Conservation (phyloP, 2,797 vertebrate genomes). For the Danionella dracula region DNA sequence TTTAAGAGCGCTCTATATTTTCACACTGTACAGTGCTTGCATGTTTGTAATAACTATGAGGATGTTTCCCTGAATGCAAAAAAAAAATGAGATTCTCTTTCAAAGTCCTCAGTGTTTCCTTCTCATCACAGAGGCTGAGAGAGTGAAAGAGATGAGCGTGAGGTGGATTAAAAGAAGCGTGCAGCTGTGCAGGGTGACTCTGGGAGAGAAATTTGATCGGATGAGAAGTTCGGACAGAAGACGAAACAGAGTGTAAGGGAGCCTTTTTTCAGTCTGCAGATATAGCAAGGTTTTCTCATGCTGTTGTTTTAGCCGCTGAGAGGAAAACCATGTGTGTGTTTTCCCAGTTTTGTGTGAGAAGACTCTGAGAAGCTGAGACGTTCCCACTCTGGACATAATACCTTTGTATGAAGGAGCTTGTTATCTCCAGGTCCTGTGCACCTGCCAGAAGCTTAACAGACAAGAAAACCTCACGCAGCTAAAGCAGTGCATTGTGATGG, state of each 20-base stretch:
- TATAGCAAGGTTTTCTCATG: constrained; percentile 36
- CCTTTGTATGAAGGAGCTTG: neutral
- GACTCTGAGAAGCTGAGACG: constrained; percentile 14
- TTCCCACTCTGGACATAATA: constrained; percentile 2
- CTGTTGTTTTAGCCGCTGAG: constrained; percentile 42
- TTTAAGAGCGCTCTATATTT: too few relatives aligned
- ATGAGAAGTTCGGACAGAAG: constrained; percentile 37
- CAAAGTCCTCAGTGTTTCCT: neutral
- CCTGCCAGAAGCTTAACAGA: neutral
- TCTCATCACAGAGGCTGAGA: neutral
- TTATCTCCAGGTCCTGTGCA: neutral
- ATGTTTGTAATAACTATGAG: too few relatives aligned
- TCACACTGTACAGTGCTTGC: too few relatives aligned
- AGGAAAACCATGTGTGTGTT: constrained; percentile 38
- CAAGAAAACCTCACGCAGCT: neutral
- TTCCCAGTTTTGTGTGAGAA: constrained; percentile 27
- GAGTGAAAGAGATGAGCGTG: neutral
- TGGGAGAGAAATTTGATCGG: constrained; percentile 36
- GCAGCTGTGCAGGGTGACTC: constrained; percentile 37
- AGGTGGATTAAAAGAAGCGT: constrained; percentile 17
- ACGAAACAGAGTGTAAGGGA: constrained; percentile 28
- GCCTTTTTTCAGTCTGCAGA: constrained; percentile 39
- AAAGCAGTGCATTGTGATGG: neutral
- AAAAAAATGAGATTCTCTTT: constrained; percentile 14
- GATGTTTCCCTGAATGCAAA: too few relatives aligned